phyloP scores from a whole-genome alignment of 1,140 invertebrate species.

The Diuraphis noxia region DNA sequence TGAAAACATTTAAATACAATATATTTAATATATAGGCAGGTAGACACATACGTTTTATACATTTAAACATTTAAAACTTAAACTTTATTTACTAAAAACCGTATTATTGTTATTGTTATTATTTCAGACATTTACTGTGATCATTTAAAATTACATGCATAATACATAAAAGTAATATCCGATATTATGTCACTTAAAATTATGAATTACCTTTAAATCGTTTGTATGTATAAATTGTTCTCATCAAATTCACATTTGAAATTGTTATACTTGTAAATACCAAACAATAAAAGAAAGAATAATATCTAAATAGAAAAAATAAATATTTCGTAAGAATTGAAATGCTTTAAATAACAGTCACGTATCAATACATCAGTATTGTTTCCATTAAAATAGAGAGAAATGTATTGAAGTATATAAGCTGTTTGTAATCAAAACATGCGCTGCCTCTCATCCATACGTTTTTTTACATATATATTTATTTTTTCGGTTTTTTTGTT shows the following conservation, averaged over 20 bases:
- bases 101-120: too few species aligned
- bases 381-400: not conserved
- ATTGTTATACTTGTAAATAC: not conserved
- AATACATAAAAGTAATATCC: not conserved
- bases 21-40: not conserved
- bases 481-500: not conserved
- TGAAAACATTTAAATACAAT: not conserved
- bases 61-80: not conserved
- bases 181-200: not conserved
- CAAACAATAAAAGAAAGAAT: not conserved
- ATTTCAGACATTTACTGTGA: not conserved
- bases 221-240: not conserved
- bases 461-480: not conserved
- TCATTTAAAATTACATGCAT: not conserved
- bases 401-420: not conserved
- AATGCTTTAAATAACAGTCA: conserved; percentile 11
- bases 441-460: not conserved
- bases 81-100: not conserved
- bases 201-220: not conserved
- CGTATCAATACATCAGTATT: conserved; percentile 30
- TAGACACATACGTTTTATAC: too few species aligned
- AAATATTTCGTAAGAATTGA: not conserved
- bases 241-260: not conserved
- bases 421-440: conserved; percentile 20
- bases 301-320: not conserved